phyloP scores from a whole-genome alignment of 2,113 vertebrate genomes.

The Clarias magur region DNA sequence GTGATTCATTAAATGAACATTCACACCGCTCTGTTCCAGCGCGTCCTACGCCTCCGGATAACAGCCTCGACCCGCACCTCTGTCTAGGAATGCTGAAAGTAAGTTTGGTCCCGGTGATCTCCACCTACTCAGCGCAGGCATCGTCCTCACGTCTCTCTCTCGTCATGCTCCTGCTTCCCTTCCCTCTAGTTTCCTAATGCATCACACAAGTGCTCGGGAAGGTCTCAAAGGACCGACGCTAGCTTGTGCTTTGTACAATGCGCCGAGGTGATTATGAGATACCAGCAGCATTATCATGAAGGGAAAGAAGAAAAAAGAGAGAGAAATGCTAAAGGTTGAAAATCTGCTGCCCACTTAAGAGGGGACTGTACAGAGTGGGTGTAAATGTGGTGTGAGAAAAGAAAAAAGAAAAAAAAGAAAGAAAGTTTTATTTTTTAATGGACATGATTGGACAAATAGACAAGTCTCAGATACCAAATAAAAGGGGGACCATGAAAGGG shows the following conservation, averaged over 20 bases:
- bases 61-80: slow-evolving; percentile 21
- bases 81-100: slow-evolving; percentile 39
- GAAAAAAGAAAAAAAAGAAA: background rate
- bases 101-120: slow-evolving; percentile 40
- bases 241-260: background rate
- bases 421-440: background rate
- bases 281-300: background rate
- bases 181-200: background rate
- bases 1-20: slow-evolving; percentile 35
- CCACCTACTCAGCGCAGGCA: slow-evolving; percentile 41
- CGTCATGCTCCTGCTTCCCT: slow-evolving; percentile 24
- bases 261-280: background rate
- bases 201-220: background rate
- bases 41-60: slow-evolving; percentile 39
- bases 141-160: slow-evolving; percentile 24
- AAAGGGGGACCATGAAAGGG: background rate
- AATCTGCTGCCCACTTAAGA: slow-evolving; percentile 20
- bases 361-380: background rate
- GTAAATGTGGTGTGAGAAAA: background rate
- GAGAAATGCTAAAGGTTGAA: background rate
- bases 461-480: background rate
- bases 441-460: background rate
- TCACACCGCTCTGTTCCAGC: slow-evolving; percentile 35
- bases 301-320: background rate
- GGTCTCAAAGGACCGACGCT: background rate